phyloP scores from a whole-genome alignment of 2,797 vertebrate species.

The Morus bassanus region DNA sequence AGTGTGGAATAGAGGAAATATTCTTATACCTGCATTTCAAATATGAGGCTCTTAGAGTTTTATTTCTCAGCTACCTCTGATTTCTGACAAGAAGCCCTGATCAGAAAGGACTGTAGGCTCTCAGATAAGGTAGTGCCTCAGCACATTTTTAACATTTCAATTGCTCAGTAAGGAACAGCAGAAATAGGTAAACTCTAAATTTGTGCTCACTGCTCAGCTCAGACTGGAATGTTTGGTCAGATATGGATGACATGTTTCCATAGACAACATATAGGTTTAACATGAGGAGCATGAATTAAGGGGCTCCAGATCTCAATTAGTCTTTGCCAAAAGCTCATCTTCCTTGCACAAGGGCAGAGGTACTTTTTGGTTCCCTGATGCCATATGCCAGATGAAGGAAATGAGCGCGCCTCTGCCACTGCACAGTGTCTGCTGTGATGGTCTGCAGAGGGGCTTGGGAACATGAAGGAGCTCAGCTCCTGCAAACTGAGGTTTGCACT shows the following conservation, averaged over 20 bases:
- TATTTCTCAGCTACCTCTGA: not conserved
- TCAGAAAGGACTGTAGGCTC: not conserved
- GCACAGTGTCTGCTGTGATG: not conserved
- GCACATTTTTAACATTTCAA: not conserved
- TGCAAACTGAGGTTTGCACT: not conserved
- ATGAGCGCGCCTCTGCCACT: rapidly evolving
- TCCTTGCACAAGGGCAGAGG: not conserved
- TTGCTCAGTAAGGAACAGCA: not conserved
- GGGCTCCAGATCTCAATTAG: not conserved
- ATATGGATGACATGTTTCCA: not conserved
- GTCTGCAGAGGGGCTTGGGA: not conserved
- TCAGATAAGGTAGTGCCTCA: not conserved
- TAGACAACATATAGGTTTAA: not conserved
- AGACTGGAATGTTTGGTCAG: not conserved
- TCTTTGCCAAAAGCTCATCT: not conserved
- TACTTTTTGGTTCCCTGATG: not conserved
- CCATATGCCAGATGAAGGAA: not conserved
- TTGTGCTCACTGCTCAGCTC: not conserved
- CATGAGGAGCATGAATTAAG: not conserved
- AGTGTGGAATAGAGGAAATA: not conserved
- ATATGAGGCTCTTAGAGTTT: not conserved
- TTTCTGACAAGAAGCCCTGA: not conserved
- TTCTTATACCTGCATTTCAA: not conserved
- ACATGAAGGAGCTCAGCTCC: not conserved
- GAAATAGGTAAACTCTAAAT: not conserved